A percentile compares a stretch with the other conserved stretches of the same genome.
These are phyloP conservation scores for Pangasius macronema DNA, from an alignment of 2,797 vertebrate species.

Conservation along the genomic window DNA sequence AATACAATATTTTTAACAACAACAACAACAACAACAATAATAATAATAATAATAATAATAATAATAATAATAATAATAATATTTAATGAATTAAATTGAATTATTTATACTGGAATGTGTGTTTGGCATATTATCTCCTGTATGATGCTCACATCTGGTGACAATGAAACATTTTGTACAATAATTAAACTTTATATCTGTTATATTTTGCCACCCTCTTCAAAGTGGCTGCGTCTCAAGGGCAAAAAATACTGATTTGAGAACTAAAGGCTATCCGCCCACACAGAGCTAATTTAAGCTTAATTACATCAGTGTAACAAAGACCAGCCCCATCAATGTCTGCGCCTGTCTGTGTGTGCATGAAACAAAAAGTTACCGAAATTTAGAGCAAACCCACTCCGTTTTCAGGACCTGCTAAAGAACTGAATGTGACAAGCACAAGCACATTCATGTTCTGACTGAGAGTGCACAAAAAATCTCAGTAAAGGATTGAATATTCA, in stretches of 20 bases:
- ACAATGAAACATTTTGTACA: constrained; percentile 50
- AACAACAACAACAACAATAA: neutral
- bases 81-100: neutral
- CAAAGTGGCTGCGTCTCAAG: constrained; percentile 59
- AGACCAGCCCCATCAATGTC: constrained; percentile 51
- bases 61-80: neutral
- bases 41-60: neutral
- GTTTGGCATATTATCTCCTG: neutral
- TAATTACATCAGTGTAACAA: constrained; percentile 61
- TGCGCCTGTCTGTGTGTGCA: constrained; percentile 30
- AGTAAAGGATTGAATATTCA: neutral
- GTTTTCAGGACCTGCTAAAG: neutral
- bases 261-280: constrained; percentile 59
- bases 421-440: neutral
- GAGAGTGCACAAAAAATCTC: neutral
- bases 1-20: neutral
- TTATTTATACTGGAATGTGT: neutral
- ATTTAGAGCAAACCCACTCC: neutral
- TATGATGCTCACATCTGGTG: constrained; percentile 47
- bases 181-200: constrained; percentile 56
- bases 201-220: constrained; percentile 55
- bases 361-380: constrained; percentile 10
- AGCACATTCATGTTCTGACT: too few relatives aligned
- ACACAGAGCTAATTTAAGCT: constrained; percentile 63
- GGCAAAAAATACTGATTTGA: constrained; percentile 62